Evolutionary conservation across 2,113 vertebrate genomes (phyloP).

Genomic region (Chrysochloris asiatica): DNA sequence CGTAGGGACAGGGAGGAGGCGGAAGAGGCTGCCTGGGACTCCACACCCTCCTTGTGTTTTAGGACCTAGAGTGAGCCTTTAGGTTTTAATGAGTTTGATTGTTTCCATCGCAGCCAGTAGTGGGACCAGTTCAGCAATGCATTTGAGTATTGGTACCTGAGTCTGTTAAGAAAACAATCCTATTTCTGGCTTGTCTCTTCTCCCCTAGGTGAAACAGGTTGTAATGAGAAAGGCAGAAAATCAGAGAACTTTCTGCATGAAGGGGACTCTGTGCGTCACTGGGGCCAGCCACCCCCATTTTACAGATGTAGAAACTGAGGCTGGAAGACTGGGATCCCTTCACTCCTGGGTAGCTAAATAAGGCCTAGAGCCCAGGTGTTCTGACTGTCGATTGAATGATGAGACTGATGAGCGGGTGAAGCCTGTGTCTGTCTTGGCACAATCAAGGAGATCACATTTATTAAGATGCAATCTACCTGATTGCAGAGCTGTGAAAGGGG

Average conservation of each 20-base stretch:
- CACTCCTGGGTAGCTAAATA: not conserved
- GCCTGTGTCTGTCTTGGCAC: not conserved
- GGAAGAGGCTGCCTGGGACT: rapidly evolving
- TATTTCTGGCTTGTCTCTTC: not conserved
- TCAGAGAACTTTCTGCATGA: not conserved
- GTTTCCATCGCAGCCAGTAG: too few relatives aligned
- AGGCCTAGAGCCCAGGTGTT: not conserved
- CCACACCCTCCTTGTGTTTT: rapidly evolving
- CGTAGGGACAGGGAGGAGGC: not conserved
- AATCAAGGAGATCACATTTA: too few relatives aligned
- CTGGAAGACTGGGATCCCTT: rapidly evolving
- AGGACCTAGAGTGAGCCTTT: not conserved
- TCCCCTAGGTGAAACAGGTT: not conserved
- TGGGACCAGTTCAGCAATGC: not conserved
- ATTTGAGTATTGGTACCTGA: not conserved
- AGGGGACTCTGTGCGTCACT: not conserved
- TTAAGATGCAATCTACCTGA: not conserved
- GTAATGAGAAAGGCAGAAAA: not conserved
- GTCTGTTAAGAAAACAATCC: not conserved
- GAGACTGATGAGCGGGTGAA: too few relatives aligned
- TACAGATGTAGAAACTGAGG: not conserved
- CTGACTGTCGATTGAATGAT: too few relatives aligned
- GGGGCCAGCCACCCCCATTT: not conserved
- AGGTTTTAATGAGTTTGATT: not conserved
- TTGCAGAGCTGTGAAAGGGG: not conserved